A percentile compares a stretch with the other conserved stretches of the same genome.
These are phyloP conservation scores for Carterocephalus palaemon DNA, from an alignment of 2,888 invertebrate genomes.

Conservation along the genomic window DNA sequence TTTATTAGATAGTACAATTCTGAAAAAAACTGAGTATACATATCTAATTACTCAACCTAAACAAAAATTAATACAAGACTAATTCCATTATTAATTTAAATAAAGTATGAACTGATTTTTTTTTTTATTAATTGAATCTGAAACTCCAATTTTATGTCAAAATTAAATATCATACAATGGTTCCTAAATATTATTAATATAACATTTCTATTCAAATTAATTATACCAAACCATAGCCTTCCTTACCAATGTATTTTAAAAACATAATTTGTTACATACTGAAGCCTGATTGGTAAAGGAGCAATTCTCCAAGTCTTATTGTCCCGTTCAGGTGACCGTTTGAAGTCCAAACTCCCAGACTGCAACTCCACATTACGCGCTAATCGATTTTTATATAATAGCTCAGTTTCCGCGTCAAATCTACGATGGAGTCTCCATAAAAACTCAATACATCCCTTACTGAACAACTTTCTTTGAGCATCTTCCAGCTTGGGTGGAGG, in stretches of 20 bases:
- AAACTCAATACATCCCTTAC: conserved; percentile 77
- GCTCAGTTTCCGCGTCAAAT: conserved; percentile 71
- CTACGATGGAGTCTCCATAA: conserved; percentile 69
- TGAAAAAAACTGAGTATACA: too few relatives aligned
- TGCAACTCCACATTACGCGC: conserved; percentile 53
- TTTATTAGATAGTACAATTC: too few relatives aligned
- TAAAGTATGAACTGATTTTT: too few relatives aligned
- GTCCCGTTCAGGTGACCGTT: conserved; percentile 54
- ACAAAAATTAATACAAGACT: too few relatives aligned
- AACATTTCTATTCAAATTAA: too few relatives aligned
- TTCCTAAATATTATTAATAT: too few relatives aligned
- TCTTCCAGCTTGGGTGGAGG: conserved; percentile 75
- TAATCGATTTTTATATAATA: conserved; percentile 63
- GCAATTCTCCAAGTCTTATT: conserved; percentile 79
- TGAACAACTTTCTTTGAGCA: conserved; percentile 77
- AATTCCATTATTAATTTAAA: too few relatives aligned
- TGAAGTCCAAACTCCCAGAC: conserved; percentile 55
- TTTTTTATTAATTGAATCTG: too few relatives aligned
- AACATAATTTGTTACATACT: conserved; percentile 55
- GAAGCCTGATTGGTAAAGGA: conserved; percentile 75
- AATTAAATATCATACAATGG: too few relatives aligned
- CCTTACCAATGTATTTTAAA: conserved; percentile 16
- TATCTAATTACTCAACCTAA: too few relatives aligned
- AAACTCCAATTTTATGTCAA: too few relatives aligned
- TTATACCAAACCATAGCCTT: conserved; percentile 14